Percentiles rank a stretch among this genome's conserved stretches.
Conservation (phyloP, 2,888 invertebrate species). For the Monopis laevigella region DNA sequence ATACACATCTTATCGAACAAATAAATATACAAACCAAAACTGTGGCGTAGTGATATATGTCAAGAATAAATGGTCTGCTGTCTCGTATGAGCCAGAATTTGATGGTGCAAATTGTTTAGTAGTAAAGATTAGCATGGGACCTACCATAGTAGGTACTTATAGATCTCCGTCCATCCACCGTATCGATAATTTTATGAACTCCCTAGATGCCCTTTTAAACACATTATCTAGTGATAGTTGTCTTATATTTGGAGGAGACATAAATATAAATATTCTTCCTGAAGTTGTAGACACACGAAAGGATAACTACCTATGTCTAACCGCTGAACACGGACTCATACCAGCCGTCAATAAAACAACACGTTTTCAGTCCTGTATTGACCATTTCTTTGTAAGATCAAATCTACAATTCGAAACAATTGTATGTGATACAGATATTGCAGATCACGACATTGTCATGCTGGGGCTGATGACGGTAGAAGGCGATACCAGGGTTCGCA, state of each 20-base stretch:
- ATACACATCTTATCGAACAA: constrained; percentile 10
- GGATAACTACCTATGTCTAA: not conserved
- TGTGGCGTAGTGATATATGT: constrained; percentile 17
- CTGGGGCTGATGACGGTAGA: not conserved
- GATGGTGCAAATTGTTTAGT: constrained; percentile 16
- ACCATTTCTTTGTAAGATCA: constrained; percentile 1
- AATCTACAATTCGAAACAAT: not conserved
- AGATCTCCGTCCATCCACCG: constrained; percentile 17
- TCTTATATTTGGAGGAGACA: not conserved
- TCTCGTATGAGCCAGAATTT: constrained; percentile 15
- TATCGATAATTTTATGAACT: constrained; percentile 13
- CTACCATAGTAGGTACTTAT: constrained; percentile 15
- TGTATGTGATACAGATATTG: not conserved
- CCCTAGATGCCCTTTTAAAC: constrained; percentile 6
- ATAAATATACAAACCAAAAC: constrained; percentile 15
- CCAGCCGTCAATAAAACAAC: not conserved
- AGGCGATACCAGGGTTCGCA: not conserved
- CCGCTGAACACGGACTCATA: not conserved
- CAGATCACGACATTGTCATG: constrained; percentile 1
- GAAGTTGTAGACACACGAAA: not conserved
- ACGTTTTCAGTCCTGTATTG: not conserved
- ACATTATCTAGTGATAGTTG: not conserved
- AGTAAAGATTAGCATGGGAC: constrained; percentile 2
- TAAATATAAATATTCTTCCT: constrained; percentile 2
- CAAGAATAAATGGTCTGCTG: constrained; percentile 11